Evolutionary conservation across 2,113 vertebrate genomes (phyloP).

Genomic region (Okapia johnstoni): DNA sequence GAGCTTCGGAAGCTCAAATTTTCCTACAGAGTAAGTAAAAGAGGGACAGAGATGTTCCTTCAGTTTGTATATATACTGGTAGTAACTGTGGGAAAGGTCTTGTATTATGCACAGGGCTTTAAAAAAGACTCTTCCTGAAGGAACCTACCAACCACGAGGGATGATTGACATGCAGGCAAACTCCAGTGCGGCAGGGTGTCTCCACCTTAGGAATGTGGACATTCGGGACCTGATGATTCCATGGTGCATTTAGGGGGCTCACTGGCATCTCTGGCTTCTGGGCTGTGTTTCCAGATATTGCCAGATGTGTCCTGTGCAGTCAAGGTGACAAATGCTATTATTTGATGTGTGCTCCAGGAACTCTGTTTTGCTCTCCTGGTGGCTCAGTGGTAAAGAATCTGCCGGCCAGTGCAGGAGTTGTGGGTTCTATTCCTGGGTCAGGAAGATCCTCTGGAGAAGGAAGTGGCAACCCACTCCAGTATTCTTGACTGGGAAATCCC

Average conservation of each 20-base stretch:
- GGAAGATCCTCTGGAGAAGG: background rate
- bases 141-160: background rate
- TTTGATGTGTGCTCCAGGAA: background rate
- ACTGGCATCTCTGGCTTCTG: background rate
- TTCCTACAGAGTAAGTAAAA: constrained; percentile 83
- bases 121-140: background rate
- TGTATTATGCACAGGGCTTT: background rate
- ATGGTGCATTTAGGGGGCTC: background rate
- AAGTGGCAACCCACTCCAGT: background rate
- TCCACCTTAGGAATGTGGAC: background rate
- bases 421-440: background rate
- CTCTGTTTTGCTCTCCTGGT: background rate
- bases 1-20: constrained; percentile 88
- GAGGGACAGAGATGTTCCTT: background rate
- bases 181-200: background rate
- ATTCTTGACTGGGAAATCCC: background rate
- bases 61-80: background rate
- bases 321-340: background rate
- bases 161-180: background rate
- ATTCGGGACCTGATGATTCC: background rate
- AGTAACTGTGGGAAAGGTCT: background rate
- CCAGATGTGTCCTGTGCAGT: background rate
- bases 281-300: background rate
- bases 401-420: background rate
- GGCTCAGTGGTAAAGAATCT: background rate